phyloP scores from a whole-genome alignment of 2,113 vertebrate species.

The Tapirus terrestris region DNA sequence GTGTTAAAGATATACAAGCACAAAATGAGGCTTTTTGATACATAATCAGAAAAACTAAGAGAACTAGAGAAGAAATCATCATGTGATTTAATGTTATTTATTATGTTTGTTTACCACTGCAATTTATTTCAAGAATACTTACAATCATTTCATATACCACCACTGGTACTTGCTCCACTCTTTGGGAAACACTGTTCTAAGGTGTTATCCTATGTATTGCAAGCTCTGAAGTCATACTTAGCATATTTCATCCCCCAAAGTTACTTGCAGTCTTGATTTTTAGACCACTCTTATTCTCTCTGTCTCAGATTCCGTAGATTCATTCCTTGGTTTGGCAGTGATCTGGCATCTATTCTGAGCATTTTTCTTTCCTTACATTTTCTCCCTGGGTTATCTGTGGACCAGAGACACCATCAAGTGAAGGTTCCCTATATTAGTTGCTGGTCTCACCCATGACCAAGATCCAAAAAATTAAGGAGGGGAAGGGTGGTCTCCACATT shows the following conservation, averaged over 20 bases:
- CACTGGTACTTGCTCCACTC: neutral
- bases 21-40: neutral
- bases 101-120: neutral
- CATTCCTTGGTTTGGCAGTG: neutral
- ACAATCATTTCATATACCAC: neutral
- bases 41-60: slow-evolving; percentile 1
- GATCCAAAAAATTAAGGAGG: neutral
- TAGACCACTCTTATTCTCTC: neutral
- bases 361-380: neutral
- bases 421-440: neutral
- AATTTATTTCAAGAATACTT: neutral
- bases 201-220: neutral
- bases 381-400: neutral
- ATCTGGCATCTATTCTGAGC: neutral
- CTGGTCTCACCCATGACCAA: neutral
- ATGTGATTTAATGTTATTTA: neutral
- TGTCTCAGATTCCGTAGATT: neutral
- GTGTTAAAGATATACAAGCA: neutral
- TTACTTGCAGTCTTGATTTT: neutral
- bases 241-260: neutral
- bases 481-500: neutral
- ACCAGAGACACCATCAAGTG: neutral
- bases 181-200: neutral
- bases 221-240: neutral
- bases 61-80: neutral